Evolutionary conservation across 2,113 vertebrate species (phyloP).

Genomic region (human (Homo sapiens)): DNA sequence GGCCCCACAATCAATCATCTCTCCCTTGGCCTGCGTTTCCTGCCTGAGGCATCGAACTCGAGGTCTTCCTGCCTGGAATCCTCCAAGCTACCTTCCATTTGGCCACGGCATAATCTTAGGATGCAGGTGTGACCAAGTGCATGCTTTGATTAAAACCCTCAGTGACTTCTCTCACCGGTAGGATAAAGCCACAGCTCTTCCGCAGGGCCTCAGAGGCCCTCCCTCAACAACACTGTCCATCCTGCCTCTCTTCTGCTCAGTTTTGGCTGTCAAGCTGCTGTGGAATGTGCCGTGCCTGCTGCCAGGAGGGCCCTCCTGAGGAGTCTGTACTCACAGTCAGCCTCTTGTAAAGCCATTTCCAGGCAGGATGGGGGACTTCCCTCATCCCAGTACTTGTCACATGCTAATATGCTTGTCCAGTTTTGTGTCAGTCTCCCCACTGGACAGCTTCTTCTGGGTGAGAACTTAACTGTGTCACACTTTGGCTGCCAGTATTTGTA

Average conservation of each 20-base stretch:
- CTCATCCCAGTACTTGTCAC: neutral
- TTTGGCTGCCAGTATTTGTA: conserved; percentile 38
- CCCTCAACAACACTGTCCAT: neutral
- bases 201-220: neutral
- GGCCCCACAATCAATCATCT: neutral
- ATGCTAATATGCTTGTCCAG: neutral
- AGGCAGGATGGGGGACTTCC: neutral
- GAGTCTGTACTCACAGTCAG: neutral
- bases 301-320: neutral
- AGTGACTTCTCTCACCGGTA: neutral
- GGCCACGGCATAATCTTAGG: neutral
- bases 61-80: neutral
- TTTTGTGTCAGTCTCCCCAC: conserved; percentile 42
- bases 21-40: neutral
- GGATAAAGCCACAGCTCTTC: neutral
- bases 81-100: neutral
- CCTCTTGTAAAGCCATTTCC: neutral
- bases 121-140: neutral
- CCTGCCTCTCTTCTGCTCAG: neutral
- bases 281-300: neutral
- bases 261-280: neutral
- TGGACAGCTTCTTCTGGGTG: conserved; percentile 31
- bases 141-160: neutral
- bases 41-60: neutral
- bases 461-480: neutral